Percentiles rank a stretch among this genome's conserved stretches.
phyloP scores from a whole-genome alignment of 2,888 invertebrate genomes.

The Lasioglossum lativentre region DNA sequence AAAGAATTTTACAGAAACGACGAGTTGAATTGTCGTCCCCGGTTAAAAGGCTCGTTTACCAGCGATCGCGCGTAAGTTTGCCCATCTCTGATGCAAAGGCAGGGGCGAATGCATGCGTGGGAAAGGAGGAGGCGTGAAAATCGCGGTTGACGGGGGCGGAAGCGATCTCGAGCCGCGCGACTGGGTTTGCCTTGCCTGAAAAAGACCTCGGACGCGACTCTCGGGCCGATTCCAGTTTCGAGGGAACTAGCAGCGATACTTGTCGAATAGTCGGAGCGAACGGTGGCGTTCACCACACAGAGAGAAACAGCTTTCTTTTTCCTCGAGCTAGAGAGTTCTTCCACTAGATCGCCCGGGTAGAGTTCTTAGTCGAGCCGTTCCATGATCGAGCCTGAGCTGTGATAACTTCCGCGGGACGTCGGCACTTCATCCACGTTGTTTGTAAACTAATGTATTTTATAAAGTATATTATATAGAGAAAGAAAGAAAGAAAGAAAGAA shows the following conservation, averaged over 20 bases:
- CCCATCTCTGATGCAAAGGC: not conserved
- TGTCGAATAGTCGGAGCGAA: slow-evolving; percentile 33
- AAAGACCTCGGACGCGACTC: slow-evolving; percentile 12
- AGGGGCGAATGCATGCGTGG: not conserved
- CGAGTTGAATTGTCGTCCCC: not conserved
- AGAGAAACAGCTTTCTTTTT: slow-evolving; percentile 28
- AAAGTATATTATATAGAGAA: slow-evolving; percentile 73
- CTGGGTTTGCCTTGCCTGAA: not conserved
- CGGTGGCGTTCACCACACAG: slow-evolving; percentile 28
- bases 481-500: slow-evolving; percentile 59
- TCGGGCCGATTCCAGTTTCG: slow-evolving; percentile 2
- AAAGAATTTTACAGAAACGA: not conserved
- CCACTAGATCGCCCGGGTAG: slow-evolving; percentile 54
- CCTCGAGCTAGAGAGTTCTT: slow-evolving; percentile 50
- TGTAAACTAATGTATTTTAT: slow-evolving; percentile 83
- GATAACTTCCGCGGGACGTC: slow-evolving; percentile 75
- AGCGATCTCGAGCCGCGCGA: slow-evolving; percentile 4
- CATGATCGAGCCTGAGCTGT: slow-evolving; percentile 70
- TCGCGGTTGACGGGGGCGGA: not conserved
- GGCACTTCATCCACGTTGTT: slow-evolving; percentile 81
- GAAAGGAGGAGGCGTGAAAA: not conserved
- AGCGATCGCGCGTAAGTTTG: not conserved
- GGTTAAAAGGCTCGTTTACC: not conserved
- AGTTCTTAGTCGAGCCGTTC: slow-evolving; percentile 61
- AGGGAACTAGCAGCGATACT: slow-evolving; percentile 12